phyloP scores from a whole-genome alignment of 2,888 invertebrate species.

The Gisinianus flammeolus region DNA sequence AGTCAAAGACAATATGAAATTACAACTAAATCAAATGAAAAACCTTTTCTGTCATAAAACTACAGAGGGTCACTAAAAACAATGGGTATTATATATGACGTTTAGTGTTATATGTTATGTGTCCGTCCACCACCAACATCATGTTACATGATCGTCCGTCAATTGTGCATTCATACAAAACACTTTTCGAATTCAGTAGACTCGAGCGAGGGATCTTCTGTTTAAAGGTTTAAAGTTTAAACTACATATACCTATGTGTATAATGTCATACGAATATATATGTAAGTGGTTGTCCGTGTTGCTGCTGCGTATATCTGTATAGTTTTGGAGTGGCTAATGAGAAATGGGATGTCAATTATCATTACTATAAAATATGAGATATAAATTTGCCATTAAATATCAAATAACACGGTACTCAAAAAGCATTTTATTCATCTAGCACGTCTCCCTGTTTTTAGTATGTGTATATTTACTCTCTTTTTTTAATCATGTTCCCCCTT shows the following conservation, averaged over 20 bases:
- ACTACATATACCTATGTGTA: too few species aligned
- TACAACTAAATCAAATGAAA: not conserved
- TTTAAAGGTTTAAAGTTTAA: too few species aligned
- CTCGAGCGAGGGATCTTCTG: too few species aligned
- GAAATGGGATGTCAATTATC: constrained; percentile 12
- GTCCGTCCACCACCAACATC: not conserved
- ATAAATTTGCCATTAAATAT: constrained; percentile 16
- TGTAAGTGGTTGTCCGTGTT: not conserved
- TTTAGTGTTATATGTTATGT: not conserved
- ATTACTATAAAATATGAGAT: constrained; percentile 17
- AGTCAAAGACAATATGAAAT: too few species aligned
- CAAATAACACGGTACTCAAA: constrained; percentile 10
- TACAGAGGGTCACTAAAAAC: not conserved
- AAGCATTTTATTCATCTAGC: not conserved
- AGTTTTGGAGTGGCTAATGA: not conserved
- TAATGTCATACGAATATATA: too few species aligned
- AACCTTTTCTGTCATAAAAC: not conserved
- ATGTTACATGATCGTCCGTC: not conserved
- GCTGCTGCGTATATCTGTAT: not conserved
- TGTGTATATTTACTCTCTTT: not conserved
- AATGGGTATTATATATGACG: not conserved
- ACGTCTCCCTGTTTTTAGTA: not conserved
- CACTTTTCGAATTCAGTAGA: too few species aligned
- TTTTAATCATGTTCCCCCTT: not conserved
- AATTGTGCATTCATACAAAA: too few species aligned